These are phyloP conservation scores for Eurystomus glaucurus DNA, from an alignment of 2,797 vertebrate genomes.

Conservation along the genomic window DNA sequence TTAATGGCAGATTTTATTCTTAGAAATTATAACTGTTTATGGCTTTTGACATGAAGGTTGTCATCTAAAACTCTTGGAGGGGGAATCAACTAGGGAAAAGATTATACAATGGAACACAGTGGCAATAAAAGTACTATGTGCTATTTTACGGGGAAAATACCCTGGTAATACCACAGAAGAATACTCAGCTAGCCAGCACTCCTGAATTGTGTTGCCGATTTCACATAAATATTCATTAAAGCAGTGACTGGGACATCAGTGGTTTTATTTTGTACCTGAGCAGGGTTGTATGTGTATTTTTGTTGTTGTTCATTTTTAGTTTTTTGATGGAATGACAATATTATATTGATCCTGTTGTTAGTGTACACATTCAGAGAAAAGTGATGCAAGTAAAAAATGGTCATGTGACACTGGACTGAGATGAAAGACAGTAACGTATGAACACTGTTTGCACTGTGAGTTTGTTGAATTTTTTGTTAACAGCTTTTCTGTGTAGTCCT, in stretches of 20 bases:
- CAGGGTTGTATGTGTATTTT: rapidly evolving
- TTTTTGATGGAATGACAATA: neutral
- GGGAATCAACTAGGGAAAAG: neutral
- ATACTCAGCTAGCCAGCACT: neutral
- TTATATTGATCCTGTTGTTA: neutral
- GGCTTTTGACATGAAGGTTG: neutral
- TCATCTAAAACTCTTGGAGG: neutral
- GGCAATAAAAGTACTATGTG: neutral
- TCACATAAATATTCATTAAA: neutral
- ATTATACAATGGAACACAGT: neutral
- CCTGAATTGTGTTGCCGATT: neutral
- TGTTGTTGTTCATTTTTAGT: neutral
- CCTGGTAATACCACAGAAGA: neutral
- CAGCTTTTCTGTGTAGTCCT: neutral
- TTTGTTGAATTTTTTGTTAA: neutral
- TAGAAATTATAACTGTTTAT: neutral
- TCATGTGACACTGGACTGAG: neutral
- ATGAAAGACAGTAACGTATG: neutral
- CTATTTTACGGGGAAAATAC: neutral
- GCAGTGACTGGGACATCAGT: neutral
- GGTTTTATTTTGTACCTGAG: neutral
- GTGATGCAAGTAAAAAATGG: neutral
- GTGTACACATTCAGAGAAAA: neutral
- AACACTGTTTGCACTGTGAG: neutral
- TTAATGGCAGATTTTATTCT: neutral